Evolutionary conservation across 2,113 vertebrate species (phyloP).

Genomic region (Lampris megalopsis): DNA sequence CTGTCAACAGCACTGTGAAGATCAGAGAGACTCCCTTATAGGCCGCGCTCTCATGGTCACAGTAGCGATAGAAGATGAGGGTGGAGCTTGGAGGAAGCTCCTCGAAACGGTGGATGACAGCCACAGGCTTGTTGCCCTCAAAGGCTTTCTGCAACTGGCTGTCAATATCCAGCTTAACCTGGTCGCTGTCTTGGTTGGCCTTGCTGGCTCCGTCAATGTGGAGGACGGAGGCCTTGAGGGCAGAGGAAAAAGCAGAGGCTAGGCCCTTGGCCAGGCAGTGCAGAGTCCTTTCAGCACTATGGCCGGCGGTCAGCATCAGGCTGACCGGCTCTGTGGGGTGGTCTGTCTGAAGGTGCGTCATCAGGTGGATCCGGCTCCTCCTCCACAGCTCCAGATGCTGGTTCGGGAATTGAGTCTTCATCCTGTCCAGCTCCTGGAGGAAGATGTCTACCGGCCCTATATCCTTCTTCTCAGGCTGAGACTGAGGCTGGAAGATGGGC

Average conservation of each 20-base stretch:
- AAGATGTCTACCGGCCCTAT: conserved; percentile 51
- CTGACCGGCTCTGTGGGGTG: conserved; percentile 87
- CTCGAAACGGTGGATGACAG: conserved; percentile 90
- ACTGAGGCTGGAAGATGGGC: not conserved
- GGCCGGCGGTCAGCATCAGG: conserved; percentile 88
- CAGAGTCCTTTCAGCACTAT: conserved; percentile 81
- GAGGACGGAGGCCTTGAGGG: conserved; percentile 78
- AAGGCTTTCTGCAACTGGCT: conserved; percentile 84
- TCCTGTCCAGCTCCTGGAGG: conserved; percentile 70
- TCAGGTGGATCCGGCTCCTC: conserved; percentile 85
- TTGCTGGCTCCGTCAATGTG: conserved; percentile 80
- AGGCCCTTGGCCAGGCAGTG: conserved; percentile 85
- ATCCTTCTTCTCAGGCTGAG: conserved; percentile 8
- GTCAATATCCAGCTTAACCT: conserved; percentile 89
- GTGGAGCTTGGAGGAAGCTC: conserved; percentile 90
- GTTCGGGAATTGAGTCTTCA: conserved; percentile 82
- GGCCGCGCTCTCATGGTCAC: conserved; percentile 92
- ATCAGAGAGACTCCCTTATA: conserved; percentile 90
- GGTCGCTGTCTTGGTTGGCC: conserved; percentile 81
- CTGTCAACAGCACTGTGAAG: conserved; percentile 89
- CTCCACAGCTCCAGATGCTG: conserved; percentile 89
- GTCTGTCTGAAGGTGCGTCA: conserved; percentile 84
- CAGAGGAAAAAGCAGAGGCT: conserved; percentile 81
- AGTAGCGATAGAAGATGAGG: conserved; percentile 97
- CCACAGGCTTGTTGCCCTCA: conserved; percentile 80